Evolutionary conservation across 2,113 vertebrate genomes (phyloP).

Genomic region (Psammodynastes pulverulentus): DNA sequence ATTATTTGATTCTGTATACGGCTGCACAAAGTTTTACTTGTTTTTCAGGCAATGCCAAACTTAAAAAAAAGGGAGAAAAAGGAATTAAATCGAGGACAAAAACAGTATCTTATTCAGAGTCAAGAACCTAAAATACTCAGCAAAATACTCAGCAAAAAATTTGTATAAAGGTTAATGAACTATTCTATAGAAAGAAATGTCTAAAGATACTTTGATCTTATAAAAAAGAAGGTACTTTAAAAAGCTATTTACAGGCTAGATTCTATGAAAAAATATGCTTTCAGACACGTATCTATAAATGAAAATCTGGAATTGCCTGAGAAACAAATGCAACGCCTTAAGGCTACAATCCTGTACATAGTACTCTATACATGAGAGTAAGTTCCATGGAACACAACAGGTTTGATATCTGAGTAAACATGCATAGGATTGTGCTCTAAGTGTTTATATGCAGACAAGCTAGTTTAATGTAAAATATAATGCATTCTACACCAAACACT

Average conservation of each 20-base stretch:
- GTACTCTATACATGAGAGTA: background rate
- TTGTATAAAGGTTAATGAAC: slow-evolving; percentile 85
- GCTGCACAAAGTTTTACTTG: slow-evolving; percentile 80
- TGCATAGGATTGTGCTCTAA: slow-evolving; percentile 3
- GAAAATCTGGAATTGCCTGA: slow-evolving; percentile 81
- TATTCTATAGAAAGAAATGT: slow-evolving; percentile 76
- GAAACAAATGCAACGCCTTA: slow-evolving; percentile 72
- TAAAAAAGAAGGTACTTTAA: slow-evolving; percentile 92
- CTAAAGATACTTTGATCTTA: slow-evolving; percentile 77
- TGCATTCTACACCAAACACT: slow-evolving; percentile 46
- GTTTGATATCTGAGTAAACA: background rate
- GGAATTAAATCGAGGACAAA: slow-evolving; percentile 51
- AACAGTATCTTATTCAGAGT: slow-evolving; percentile 35
- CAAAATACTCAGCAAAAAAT: slow-evolving; percentile 78
- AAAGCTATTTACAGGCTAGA: slow-evolving; percentile 99
- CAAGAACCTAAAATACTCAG: slow-evolving; percentile 62
- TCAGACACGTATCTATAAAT: slow-evolving; percentile 73
- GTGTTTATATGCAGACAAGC: slow-evolving; percentile 53
- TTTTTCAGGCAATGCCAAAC: slow-evolving; percentile 90
- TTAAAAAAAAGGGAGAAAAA: slow-evolving; percentile 47
- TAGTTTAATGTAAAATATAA: slow-evolving; percentile 35
- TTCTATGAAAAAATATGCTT: slow-evolving; percentile 86
- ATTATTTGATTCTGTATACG: slow-evolving; percentile 72
- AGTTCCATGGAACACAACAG: background rate
- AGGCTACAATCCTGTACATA: background rate